Evolutionary conservation across 2,888 invertebrate genomes (phyloP).

Genomic region (Drosophila phalerata): DNA sequence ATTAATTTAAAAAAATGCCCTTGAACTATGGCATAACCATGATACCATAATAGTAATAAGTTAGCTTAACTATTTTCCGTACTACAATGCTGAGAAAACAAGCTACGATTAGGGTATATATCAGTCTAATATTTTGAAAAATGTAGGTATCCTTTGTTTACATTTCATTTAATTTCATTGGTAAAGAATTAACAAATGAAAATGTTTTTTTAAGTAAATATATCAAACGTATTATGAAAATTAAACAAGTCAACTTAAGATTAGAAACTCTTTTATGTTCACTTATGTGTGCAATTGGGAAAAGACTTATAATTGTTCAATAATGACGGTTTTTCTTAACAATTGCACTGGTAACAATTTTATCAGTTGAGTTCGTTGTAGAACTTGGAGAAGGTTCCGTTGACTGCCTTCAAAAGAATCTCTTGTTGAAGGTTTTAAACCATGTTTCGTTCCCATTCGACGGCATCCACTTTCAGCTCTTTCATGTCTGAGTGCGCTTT

Average conservation of each 20-base stretch:
- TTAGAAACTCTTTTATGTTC: background rate
- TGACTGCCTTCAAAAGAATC: constrained; percentile 36
- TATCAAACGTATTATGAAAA: background rate
- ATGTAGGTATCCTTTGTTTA: no score
- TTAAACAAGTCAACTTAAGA: background rate
- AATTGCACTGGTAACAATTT: background rate
- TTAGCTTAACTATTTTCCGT: background rate
- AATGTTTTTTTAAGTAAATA: background rate
- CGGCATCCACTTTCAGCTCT: constrained; percentile 38
- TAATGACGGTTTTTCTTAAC: constrained; percentile 10
- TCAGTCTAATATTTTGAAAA: background rate
- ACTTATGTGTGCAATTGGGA: background rate
- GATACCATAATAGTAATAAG: background rate
- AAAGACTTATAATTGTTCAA: background rate
- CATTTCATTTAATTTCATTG: background rate
- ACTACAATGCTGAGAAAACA: background rate
- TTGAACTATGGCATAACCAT: background rate
- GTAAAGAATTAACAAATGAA: background rate
- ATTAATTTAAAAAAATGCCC: background rate
- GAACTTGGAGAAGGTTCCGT: constrained; percentile 7
- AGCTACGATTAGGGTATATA: background rate
- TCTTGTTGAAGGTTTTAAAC: constrained; percentile 34
- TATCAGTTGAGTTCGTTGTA: constrained; percentile 31
- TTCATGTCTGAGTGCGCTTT: constrained; percentile 62
- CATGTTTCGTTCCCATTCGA: constrained; percentile 33